phyloP scores from a whole-genome alignment of 2,113 vertebrate species.

The Odocoileus hemionus region DNA sequence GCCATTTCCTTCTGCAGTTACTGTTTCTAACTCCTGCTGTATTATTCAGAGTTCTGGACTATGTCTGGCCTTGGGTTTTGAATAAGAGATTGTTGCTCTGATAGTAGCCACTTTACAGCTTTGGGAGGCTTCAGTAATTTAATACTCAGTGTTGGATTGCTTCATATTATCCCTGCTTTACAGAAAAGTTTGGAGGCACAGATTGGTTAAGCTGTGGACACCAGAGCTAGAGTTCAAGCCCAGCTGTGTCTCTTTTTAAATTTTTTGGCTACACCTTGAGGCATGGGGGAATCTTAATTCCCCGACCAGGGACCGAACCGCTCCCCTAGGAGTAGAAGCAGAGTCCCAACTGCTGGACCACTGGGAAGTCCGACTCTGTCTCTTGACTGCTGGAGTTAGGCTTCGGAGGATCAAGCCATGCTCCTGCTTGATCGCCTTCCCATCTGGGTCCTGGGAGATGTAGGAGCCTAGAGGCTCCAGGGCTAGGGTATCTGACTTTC shows the following conservation, averaged over 20 bases:
- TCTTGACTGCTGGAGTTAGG: background rate
- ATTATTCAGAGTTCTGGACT: background rate
- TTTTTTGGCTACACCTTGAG: background rate
- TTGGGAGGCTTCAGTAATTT: background rate
- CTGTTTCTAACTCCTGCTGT: background rate
- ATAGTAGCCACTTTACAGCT: background rate
- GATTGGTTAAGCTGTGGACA: background rate
- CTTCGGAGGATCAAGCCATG: background rate
- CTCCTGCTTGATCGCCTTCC: background rate
- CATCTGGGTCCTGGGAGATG: background rate
- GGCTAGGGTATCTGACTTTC: background rate
- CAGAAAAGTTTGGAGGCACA: background rate
- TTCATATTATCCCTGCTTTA: background rate
- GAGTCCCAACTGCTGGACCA: background rate
- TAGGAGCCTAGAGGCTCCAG: background rate
- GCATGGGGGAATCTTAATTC: background rate
- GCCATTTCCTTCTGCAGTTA: background rate
- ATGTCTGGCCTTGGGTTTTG: background rate
- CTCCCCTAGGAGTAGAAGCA: background rate
- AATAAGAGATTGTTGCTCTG: background rate
- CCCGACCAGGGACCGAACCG: background rate
- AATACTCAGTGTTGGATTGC: background rate
- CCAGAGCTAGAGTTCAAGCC: background rate
- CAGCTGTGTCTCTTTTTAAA: background rate
- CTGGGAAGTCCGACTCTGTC: background rate